Evolutionary conservation across 2,888 invertebrate genomes (phyloP).

Genomic region (Cordylochernes scorpioides): DNA sequence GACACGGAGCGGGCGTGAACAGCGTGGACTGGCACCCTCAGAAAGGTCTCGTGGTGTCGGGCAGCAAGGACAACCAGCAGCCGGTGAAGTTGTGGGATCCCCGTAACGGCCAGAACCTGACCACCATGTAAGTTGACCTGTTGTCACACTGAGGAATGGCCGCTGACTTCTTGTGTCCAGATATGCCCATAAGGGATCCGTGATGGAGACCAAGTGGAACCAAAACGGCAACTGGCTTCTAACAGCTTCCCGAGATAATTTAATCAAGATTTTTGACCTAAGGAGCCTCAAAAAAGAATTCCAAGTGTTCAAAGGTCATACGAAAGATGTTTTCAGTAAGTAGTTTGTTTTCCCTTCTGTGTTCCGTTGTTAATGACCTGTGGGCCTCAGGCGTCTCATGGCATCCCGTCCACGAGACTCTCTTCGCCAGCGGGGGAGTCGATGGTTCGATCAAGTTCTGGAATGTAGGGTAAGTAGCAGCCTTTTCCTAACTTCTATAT

Average conservation of each 20-base stretch:
- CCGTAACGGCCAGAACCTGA: constrained; percentile 70
- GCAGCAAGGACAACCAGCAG: constrained; percentile 96
- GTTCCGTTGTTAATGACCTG: not conserved
- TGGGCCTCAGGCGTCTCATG: constrained; percentile 36
- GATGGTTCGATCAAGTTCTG: constrained; percentile 95
- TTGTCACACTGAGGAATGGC: not conserved
- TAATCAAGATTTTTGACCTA: constrained; percentile 86
- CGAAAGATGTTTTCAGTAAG: constrained; percentile 80
- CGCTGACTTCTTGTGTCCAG: constrained; percentile 24
- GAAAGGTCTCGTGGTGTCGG: constrained; percentile 81
- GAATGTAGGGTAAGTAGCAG: constrained; percentile 59
- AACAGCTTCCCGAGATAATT: constrained; percentile 83
- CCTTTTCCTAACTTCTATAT: no score
- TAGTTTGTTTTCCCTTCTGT: not conserved
- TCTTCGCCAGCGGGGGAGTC: constrained; percentile 92
- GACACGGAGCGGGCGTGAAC: constrained; percentile 94
- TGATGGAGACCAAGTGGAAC: constrained; percentile 99
- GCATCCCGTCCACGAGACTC: constrained; percentile 90
- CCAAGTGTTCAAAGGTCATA: constrained; percentile 91
- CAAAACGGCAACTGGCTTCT: constrained; percentile 95
- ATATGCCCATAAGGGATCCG: constrained; percentile 95
- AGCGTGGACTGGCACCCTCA: constrained; percentile 99
- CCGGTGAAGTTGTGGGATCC: constrained; percentile 99
- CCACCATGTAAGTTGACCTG: constrained; percentile 44
- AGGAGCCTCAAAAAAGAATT: constrained; percentile 78